These are phyloP conservation scores for Ophion ventricosus DNA, from an alignment of 2,888 invertebrate species.

Conservation along the genomic window DNA sequence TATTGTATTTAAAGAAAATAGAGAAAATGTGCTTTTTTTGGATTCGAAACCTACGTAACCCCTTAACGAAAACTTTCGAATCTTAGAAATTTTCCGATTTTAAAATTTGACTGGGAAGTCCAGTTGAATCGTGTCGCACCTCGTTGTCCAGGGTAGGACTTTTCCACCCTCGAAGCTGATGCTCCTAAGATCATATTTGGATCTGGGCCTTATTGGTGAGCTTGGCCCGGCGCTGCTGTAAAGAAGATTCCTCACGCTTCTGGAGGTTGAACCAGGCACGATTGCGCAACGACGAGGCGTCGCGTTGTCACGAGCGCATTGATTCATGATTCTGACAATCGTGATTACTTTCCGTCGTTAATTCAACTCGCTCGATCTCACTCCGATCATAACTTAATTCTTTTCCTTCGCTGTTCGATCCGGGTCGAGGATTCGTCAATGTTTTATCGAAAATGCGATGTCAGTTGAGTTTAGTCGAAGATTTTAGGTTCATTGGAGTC, in stretches of 20 bases:
- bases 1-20: no score
- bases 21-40: no score
- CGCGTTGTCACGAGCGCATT: slow-evolving; percentile 73
- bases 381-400: no score
- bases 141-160: slow-evolving; percentile 82
- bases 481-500: no score
- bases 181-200: slow-evolving; percentile 83
- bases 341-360: not conserved
- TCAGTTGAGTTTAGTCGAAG: no score
- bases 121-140: slow-evolving; percentile 70
- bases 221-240: slow-evolving; percentile 70
- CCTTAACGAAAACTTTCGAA: slow-evolving; percentile 54
- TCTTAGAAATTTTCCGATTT: not conserved
- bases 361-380: no score
- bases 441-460: no score
- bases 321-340: slow-evolving; percentile 71
- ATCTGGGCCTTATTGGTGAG: slow-evolving; percentile 78
- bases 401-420: no score
- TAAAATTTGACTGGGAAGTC: not conserved
- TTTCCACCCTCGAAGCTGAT: slow-evolving; percentile 83
- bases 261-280: slow-evolving; percentile 71
- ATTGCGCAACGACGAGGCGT: slow-evolving; percentile 68
- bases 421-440: no score
- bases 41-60: no score
- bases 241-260: slow-evolving; percentile 74